These are phyloP conservation scores for Halocynthia aurantium DNA, from an alignment of 23 tunicate genomes.

Conservation along the genomic window DNA sequence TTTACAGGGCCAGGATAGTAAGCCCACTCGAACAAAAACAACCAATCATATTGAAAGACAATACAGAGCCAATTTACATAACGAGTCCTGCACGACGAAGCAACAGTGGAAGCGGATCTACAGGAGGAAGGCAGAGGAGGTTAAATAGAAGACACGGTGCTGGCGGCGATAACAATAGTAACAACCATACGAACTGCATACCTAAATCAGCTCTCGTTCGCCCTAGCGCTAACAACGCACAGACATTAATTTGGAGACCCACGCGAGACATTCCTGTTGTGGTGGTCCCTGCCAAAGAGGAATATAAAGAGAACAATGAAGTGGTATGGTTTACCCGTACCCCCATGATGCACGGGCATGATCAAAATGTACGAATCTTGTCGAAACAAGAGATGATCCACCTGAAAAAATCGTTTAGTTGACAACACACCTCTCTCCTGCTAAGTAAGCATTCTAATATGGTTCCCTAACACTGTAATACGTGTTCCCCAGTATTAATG, in stretches of 20 bases:
- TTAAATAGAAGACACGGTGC: slow-evolving; percentile 13
- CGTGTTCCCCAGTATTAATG: too few relatives aligned
- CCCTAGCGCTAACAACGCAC: slow-evolving; percentile 96
- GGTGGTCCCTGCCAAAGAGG: slow-evolving; percentile 96
- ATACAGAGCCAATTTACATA: slow-evolving; percentile 19
- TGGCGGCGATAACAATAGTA: slow-evolving; percentile 65
- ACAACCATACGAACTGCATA: slow-evolving; percentile 37
- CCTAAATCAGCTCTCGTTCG: slow-evolving; percentile 88
- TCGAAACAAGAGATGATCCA: slow-evolving; percentile 57
- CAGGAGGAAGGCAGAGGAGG: background rate
- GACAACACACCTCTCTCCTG: too few relatives aligned
- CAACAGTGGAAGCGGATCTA: background rate
- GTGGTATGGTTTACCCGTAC: slow-evolving; percentile 78
- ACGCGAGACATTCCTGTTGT: slow-evolving; percentile 45
- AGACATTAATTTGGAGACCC: slow-evolving; percentile 96
- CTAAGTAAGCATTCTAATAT: too few relatives aligned
- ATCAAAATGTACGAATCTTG: slow-evolving; percentile 55
- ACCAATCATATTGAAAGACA: slow-evolving; percentile 37
- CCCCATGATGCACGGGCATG: slow-evolving; percentile 81
- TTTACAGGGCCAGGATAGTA: slow-evolving; percentile 60
- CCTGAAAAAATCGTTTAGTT: slow-evolving; percentile 4
- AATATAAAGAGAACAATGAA: slow-evolving; percentile 71
- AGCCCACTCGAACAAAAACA: slow-evolving; percentile 76
- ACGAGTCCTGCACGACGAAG: slow-evolving; percentile 1
- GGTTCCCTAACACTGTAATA: too few relatives aligned